Evolutionary conservation across 2,113 vertebrate species (phyloP), one percentile per base, ranked within the genome.

Genomic region (Notarius lentiginosus): DNA sequence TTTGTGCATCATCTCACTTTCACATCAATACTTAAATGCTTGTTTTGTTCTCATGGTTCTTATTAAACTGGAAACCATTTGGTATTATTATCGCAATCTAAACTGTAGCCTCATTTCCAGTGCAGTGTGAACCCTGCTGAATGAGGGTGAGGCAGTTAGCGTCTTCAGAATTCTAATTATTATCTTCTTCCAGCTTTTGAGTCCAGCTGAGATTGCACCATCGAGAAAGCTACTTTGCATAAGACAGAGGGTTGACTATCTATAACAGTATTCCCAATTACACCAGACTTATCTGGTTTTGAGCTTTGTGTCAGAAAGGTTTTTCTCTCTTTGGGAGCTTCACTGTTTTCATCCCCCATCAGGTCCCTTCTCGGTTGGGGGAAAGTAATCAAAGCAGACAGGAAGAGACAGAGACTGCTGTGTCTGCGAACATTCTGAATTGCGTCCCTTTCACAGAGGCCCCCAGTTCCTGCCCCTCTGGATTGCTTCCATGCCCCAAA

Each of bases 401-500:
- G 86, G 41, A 81, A 34, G 63, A 80, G 81, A 86, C 84, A 90
- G 49, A 56, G 56, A 82, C 77, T 61, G 83, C 72, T 75, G 79
- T 72, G 58, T 83, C 73, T 87, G 84, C 76, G 27, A 68, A 17
- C 9, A 53, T 56, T 65, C 72, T 73, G 22, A 3, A 81, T 70
- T 86, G 75, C 51, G 53, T 84, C 86, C 56, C 73, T 85, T 76
- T 82, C 83, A 90, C 87, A 68, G 84, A 34, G 83, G 83, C 77
- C 68, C 84, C 41, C 53, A 72, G 77, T 89, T 79, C 61, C 55
- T 84, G 51, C 53, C 79, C 79, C 60, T 24, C 63, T 88, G 76
- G 86, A 63, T 86, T 87, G 88, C 87, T 90, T 92, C 90, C 88
- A 90, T 82, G 49, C 63, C 30, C 60, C 83, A 11, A 73, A 81